Evolutionary conservation across 2,113 vertebrate genomes (phyloP).

Genomic region (Platycercus adscitus): DNA sequence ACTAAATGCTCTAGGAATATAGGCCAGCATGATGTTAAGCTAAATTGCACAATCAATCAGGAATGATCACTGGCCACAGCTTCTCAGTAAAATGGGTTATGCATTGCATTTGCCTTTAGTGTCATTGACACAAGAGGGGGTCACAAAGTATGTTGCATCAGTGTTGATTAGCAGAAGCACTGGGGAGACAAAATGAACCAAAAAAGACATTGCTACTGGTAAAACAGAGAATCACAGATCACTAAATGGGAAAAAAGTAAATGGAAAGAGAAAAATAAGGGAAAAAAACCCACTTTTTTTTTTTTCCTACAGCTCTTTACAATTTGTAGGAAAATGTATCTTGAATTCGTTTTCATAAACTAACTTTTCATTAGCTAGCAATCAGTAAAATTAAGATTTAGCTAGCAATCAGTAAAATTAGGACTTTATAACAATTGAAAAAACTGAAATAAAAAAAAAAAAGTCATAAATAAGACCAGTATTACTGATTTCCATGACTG

Average conservation of each 20-base stretch:
- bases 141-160: not conserved
- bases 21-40: not conserved
- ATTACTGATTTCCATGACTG: not conserved
- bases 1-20: not conserved
- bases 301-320: not conserved
- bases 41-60: not conserved
- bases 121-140: not conserved
- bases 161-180: not conserved
- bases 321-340: not conserved
- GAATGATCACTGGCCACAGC: not conserved
- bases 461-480: not conserved
- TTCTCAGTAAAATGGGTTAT: not conserved
- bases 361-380: not conserved
- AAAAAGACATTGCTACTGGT: not conserved
- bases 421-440: not conserved
- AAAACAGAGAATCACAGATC: not conserved
- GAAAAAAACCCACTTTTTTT: not conserved
- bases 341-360: not conserved
- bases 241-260: not conserved
- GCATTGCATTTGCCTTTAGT: not conserved
- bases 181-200: not conserved
- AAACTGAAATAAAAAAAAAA: not conserved
- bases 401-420: not conserved
- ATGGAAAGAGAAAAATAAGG: not conserved
- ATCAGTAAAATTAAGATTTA: not conserved